Evolutionary conservation across 1,140 invertebrate species (phyloP).

Genomic region (Palaemon carinicauda): DNA sequence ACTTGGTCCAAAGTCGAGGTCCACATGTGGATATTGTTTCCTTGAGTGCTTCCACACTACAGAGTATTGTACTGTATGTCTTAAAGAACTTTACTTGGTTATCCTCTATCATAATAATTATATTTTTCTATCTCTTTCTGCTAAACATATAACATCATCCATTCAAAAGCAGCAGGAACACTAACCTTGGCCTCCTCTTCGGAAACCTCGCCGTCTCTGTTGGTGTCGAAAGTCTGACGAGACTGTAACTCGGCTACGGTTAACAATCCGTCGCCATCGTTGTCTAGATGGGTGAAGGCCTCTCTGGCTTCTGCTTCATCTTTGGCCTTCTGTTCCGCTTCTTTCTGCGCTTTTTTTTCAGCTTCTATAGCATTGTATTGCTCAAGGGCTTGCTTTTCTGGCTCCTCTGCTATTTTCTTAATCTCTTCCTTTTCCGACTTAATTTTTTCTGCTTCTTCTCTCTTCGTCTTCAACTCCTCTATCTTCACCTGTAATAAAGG

Average conservation of each 20-base stretch:
- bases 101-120: no score
- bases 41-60: no score
- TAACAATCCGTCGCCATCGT: slow-evolving; percentile 62
- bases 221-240: slow-evolving; percentile 82
- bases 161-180: not conserved
- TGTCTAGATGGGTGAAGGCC: slow-evolving; percentile 65
- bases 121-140: not conserved
- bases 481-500: slow-evolving; percentile 68
- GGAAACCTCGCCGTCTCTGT: slow-evolving; percentile 84
- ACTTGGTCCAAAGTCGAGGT: no score
- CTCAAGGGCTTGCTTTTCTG: slow-evolving; percentile 79
- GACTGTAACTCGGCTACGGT: slow-evolving; percentile 78
- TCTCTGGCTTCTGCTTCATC: slow-evolving; percentile 61
- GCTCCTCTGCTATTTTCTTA: slow-evolving; percentile 77
- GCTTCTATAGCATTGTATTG: slow-evolving; percentile 76
- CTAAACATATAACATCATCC: not conserved
- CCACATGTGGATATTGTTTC: no score
- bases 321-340: slow-evolving; percentile 67
- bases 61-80: not conserved
- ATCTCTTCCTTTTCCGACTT: slow-evolving; percentile 78
- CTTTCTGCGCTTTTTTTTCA: slow-evolving; percentile 71
- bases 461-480: slow-evolving; percentile 76
- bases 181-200: slow-evolving; percentile 82
- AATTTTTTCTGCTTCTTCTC: slow-evolving; percentile 75
- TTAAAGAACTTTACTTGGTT: no score